Conservation (phyloP, 1,140 invertebrate genomes). For the Liolophura sinensis region DNA sequence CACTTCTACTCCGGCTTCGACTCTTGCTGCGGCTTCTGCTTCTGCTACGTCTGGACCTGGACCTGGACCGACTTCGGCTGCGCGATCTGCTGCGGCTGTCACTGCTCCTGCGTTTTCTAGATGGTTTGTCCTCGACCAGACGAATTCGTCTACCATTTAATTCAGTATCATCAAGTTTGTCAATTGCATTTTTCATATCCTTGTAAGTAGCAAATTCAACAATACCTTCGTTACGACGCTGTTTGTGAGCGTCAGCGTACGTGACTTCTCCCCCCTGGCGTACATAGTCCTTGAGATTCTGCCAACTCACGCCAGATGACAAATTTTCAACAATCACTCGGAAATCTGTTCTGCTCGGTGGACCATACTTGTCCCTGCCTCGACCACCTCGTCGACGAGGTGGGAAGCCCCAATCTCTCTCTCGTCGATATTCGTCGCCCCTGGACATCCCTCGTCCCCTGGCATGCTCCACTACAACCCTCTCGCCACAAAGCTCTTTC, state of each 20-base stretch:
- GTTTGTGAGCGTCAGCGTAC: conserved; percentile 96
- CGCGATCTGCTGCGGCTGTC: conserved; percentile 54
- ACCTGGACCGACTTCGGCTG: conserved; percentile 6
- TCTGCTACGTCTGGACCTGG: conserved; percentile 2
- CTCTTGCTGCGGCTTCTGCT: neutral
- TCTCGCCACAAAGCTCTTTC: conserved; percentile 91
- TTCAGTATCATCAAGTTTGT: conserved; percentile 93
- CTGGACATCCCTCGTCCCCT: conserved; percentile 6
- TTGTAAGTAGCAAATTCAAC: conserved; percentile 58
- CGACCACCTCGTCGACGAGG: conserved; percentile 15
- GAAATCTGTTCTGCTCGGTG: conserved; percentile 93
- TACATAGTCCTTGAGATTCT: conserved; percentile 96
- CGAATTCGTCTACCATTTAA: conserved; percentile 73
- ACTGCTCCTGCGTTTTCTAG: neutral
- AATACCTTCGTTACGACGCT: conserved; percentile 85
- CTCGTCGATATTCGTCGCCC: conserved; percentile 9
- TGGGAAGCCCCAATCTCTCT: conserved; percentile 11
- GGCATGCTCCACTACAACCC: conserved; percentile 63
- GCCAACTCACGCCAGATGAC: conserved; percentile 96
- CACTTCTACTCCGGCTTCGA: neutral
- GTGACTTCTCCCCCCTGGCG: conserved; percentile 96
- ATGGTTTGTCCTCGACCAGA: conserved; percentile 75
- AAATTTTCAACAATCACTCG: conserved; percentile 95
- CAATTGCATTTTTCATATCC: conserved; percentile 92
- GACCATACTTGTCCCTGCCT: conserved; percentile 68